A percentile compares a stretch with the other conserved stretches of the same genome.
phyloP scores from a whole-genome alignment of 2,797 vertebrate species.

The Onychomys leucogaster region DNA sequence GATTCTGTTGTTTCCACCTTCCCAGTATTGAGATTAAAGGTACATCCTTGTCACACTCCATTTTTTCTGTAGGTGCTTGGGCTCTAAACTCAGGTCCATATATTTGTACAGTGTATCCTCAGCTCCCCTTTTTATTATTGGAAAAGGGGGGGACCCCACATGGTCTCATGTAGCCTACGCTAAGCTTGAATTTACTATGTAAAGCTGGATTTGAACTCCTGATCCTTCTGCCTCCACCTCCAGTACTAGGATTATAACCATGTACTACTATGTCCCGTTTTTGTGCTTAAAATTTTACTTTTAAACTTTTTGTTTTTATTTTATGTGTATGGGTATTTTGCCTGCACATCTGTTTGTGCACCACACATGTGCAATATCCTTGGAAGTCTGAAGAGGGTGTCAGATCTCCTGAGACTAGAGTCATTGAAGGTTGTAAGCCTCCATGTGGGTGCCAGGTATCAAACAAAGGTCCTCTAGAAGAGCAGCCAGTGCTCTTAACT shows the following conservation, averaged over 20 bases:
- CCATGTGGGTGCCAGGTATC: neutral
- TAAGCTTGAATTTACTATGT: neutral
- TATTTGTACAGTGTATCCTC: too few relatives aligned
- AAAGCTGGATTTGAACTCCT: neutral
- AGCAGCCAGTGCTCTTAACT: neutral
- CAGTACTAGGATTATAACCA: neutral
- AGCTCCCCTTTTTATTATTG: neutral
- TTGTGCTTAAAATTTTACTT: neutral
- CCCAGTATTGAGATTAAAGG: neutral
- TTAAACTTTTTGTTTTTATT: neutral
- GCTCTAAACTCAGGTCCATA: neutral
- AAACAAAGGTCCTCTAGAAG: neutral
- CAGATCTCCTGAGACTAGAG: too few relatives aligned
- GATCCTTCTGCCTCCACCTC: neutral
- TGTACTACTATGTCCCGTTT: neutral
- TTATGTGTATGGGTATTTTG: too few relatives aligned
- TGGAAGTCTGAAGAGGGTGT: neutral
- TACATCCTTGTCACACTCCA: neutral
- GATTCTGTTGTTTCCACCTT: neutral
- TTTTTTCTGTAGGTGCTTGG: neutral
- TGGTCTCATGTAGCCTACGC: neutral
- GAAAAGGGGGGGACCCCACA: neutral
- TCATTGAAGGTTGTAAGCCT: neutral
- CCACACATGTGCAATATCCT: neutral
- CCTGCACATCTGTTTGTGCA: neutral